These are phyloP conservation scores for Scartelaos histophorus DNA, from an alignment of 2,113 vertebrate genomes.

Conservation along the genomic window DNA sequence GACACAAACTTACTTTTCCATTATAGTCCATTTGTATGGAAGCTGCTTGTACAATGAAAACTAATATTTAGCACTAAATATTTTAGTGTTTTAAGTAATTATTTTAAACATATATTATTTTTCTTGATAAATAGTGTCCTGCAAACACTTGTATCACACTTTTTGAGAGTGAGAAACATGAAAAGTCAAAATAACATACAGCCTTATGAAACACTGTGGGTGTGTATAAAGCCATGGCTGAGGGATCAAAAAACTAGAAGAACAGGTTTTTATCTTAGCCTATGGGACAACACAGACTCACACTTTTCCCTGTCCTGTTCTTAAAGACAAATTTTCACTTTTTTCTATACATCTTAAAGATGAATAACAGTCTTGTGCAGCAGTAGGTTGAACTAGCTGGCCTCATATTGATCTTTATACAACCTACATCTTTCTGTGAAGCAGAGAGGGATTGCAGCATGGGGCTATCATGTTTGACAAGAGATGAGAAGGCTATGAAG, in stretches of 20 bases:
- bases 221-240: constrained; percentile 20
- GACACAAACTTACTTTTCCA: not conserved
- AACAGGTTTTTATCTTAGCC: constrained; percentile 52
- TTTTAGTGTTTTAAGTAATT: not conserved
- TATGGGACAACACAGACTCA: constrained; percentile 44
- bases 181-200: constrained; percentile 33
- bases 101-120: not conserved
- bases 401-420: constrained; percentile 54
- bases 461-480: constrained; percentile 48
- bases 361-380: constrained; percentile 43
- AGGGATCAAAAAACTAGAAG: constrained; percentile 34
- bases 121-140: constrained; percentile 22
- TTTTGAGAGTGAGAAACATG: constrained; percentile 16
- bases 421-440: constrained; percentile 39
- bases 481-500: constrained; percentile 52
- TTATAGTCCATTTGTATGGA: too few species aligned
- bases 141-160: constrained; percentile 17
- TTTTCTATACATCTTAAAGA: not conserved
- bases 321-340: constrained; percentile 6
- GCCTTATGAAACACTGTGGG: constrained; percentile 17
- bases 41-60: not conserved
- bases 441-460: constrained; percentile 18
- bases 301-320: constrained; percentile 21
- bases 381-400: constrained; percentile 46
- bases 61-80: not conserved